phyloP scores from a whole-genome alignment of 2,113 vertebrate genomes.

The Accipiter virgatus region DNA sequence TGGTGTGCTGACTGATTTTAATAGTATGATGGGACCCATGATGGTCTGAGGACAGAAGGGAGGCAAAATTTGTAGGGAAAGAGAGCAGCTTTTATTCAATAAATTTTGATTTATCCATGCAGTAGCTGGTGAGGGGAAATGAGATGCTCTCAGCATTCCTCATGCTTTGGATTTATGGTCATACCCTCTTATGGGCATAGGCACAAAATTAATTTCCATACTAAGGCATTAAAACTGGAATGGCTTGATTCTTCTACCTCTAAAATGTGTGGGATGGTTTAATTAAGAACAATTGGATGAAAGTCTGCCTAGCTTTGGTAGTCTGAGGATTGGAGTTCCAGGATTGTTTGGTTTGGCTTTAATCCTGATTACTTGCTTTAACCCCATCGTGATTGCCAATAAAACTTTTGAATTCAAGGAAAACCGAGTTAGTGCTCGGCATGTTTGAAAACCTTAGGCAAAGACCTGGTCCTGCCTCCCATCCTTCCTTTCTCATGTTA shows the following conservation, averaged over 20 bases:
- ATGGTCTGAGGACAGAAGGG: not conserved
- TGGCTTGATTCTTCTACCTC: not conserved
- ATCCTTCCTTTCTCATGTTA: not conserved
- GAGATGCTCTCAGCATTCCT: not conserved
- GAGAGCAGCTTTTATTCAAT: not conserved
- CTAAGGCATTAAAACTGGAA: not conserved
- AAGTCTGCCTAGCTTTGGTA: accelerated
- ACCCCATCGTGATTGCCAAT: not conserved
- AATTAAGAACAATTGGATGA: not conserved
- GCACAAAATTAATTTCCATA: not conserved
- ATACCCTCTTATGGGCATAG: not conserved
- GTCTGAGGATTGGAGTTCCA: not conserved
- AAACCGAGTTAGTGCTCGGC: accelerated
- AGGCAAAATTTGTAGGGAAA: not conserved
- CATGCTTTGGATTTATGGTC: not conserved
- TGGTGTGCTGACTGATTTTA: not conserved
- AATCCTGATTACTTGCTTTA: not conserved
- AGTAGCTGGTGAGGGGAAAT: not conserved
- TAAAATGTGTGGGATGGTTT: not conserved
- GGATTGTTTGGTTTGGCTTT: not conserved
- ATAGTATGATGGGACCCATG: not conserved
- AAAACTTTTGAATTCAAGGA: not conserved
- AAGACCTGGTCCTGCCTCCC: not conserved
- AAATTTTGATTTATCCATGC: not conserved
- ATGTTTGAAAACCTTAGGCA: not conserved